A percentile compares a stretch with the other conserved stretches of the same genome.
Conservation (phyloP, 2,113 vertebrate genomes). For the Sander lucioperca region DNA sequence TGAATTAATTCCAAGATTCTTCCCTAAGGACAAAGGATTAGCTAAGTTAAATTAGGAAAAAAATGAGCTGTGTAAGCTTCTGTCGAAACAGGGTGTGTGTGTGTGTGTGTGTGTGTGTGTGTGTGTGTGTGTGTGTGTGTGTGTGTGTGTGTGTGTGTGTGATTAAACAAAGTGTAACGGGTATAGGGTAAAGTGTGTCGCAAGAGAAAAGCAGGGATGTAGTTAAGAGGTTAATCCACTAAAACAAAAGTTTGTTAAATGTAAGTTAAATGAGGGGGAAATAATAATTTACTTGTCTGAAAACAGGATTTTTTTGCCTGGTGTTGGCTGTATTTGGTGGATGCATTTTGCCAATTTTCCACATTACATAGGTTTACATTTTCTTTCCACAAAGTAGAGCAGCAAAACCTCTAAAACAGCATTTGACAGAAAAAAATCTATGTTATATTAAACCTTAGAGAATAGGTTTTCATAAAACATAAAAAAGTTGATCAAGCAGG, state of each 20-base stretch:
- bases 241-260: not conserved
- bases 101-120: constrained; percentile 17
- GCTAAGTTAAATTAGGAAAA: constrained; percentile 46
- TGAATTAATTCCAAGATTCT: constrained; percentile 41
- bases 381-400: not conserved
- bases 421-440: not conserved
- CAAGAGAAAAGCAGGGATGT: constrained; percentile 1
- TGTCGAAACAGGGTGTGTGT: not conserved
- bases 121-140: constrained; percentile 15
- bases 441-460: not conserved
- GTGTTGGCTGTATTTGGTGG: not conserved
- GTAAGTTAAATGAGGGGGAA: not conserved
- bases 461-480: not conserved
- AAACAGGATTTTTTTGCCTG: not conserved
- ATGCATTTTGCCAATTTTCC: not conserved
- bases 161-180: constrained; percentile 13
- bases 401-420: not conserved
- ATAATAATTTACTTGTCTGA: not conserved
- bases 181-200: not conserved
- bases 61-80: constrained; percentile 29
- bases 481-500: too few relatives aligned
- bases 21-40: constrained; percentile 50
- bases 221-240: not conserved
- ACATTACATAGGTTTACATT: too few relatives aligned
- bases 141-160: constrained; percentile 11